Conservation (phyloP, 2,797 vertebrate genomes). For the Mycteria americana region DNA sequence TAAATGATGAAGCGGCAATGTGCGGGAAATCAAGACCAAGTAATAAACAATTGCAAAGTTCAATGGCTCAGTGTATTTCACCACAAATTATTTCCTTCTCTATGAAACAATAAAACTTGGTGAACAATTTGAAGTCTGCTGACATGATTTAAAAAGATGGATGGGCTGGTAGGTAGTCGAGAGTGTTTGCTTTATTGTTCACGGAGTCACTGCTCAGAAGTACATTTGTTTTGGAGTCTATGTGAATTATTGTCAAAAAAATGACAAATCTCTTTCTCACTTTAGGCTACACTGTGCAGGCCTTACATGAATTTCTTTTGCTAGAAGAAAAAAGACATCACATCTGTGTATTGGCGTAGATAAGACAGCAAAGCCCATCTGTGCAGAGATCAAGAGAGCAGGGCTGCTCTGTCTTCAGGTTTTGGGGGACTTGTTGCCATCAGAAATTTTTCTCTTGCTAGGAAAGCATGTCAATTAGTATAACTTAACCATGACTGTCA, state of each 20-base stretch:
- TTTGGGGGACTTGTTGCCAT: background rate
- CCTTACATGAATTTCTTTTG: background rate
- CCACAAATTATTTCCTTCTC: conserved; percentile 23
- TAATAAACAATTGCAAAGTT: conserved; percentile 42
- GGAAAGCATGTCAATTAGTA: background rate
- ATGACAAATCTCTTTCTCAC: conserved; percentile 32
- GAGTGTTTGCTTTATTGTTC: conserved; percentile 47
- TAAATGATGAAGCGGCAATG: background rate
- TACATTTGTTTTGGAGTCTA: conserved; percentile 36
- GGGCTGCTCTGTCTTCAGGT: background rate
- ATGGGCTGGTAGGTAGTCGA: conserved; percentile 1
- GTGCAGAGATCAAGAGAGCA: background rate
- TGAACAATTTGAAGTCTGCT: conserved; percentile 15
- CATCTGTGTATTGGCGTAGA: background rate
- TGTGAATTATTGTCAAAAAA: conserved; percentile 48
- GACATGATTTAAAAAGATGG: conserved; percentile 57
- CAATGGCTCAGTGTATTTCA: conserved; percentile 2
- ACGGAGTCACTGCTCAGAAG: background rate
- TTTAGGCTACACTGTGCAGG: background rate
- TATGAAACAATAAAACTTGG: conserved; percentile 13
- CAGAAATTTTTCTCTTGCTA: background rate
- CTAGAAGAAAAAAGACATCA: background rate
- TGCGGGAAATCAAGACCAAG: conserved; percentile 19
- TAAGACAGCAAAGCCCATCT: background rate
- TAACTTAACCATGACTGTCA: background rate